Conservation (phyloP, 2,888 invertebrate genomes). For the Cantharis lateralis region DNA sequence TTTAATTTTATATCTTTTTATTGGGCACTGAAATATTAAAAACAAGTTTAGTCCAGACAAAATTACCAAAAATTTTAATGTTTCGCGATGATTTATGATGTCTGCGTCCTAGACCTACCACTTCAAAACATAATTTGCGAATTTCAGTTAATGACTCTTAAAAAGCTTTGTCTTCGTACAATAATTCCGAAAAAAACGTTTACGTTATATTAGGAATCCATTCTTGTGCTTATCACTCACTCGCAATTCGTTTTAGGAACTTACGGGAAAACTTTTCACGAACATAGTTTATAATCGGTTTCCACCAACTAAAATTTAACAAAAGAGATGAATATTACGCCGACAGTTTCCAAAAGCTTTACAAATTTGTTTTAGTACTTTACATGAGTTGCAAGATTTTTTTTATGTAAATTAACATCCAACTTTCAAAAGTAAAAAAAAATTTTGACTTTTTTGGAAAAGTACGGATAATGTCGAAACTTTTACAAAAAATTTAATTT, state of each 20-base stretch:
- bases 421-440: neutral
- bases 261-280: constrained; percentile 19
- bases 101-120: constrained; percentile 35
- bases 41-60: constrained; percentile 33
- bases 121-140: constrained; percentile 33
- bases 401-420: neutral
- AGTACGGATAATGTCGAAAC: too few species aligned
- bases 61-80: constrained; percentile 33
- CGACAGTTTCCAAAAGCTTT: constrained; percentile 23
- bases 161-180: constrained; percentile 19
- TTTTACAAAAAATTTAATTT: neutral
- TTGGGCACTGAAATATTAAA: constrained; percentile 28
- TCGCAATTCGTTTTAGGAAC: neutral
- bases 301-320: constrained; percentile 24
- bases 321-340: constrained; percentile 23
- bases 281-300: constrained; percentile 22
- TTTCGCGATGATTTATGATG: constrained; percentile 37
- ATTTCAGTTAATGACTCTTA: constrained; percentile 24
- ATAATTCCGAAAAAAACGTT: constrained; percentile 13
- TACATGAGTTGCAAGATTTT: constrained; percentile 6
- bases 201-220: neutral
- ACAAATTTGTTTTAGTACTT: constrained; percentile 19
- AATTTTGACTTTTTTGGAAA: neutral
- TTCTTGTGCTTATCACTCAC: neutral
- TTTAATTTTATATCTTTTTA: constrained; percentile 14